Evolutionary conservation across 2,113 vertebrate species (phyloP).

Genomic region (Pterocles burchelli): DNA sequence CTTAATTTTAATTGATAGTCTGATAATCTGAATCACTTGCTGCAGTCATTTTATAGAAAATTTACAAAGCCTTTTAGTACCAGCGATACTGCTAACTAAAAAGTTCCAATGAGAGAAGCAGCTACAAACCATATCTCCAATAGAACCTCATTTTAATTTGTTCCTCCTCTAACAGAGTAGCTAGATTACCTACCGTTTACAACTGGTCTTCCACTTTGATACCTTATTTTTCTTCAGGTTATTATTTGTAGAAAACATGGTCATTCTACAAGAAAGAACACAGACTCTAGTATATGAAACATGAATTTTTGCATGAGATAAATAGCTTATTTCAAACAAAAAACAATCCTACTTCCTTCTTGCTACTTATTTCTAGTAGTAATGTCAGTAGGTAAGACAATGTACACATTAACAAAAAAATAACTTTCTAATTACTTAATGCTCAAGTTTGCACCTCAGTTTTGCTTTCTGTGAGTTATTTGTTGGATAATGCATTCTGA

Average conservation of each 20-base stretch:
- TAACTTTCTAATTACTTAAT: background rate
- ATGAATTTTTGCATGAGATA: background rate
- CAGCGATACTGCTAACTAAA: background rate
- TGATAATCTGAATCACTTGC: background rate
- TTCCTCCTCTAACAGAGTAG: background rate
- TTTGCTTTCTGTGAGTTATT: background rate
- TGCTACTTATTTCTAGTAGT: background rate
- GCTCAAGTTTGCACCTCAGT: background rate
- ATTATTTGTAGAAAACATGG: conserved; percentile 82
- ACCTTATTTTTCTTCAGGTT: conserved; percentile 67
- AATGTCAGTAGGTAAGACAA: background rate
- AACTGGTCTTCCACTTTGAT: conserved; percentile 41
- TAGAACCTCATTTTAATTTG: background rate
- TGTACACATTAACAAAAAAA: background rate
- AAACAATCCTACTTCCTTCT: background rate
- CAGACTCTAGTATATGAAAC: background rate
- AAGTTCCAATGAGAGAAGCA: background rate
- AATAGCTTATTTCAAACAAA: background rate
- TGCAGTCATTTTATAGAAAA: background rate
- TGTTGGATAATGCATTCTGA: background rate
- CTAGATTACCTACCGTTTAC: conserved; percentile 68
- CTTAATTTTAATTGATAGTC: background rate
- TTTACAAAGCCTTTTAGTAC: background rate
- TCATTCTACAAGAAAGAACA: conserved; percentile 65
- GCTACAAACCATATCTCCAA: background rate